Evolutionary conservation across 2,888 invertebrate species (phyloP), one percentile per base, ranked within the genome.

Genomic region (Dinocampus coccinellae): DNA sequence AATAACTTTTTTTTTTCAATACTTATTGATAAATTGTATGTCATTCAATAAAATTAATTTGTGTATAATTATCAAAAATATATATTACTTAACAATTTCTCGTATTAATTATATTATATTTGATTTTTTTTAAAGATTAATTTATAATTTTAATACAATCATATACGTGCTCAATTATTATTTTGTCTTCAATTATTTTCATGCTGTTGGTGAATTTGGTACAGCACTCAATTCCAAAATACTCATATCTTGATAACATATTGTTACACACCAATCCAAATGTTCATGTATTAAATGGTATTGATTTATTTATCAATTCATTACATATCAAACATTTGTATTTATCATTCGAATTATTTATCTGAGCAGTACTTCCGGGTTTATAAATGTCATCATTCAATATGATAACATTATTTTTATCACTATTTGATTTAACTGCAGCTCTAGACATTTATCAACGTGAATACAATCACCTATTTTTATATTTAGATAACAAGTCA

Each of bases 131-230:
- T 16, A 3, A n/a, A 16, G 52, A 24, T 52, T 57, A 34, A 57
- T 47, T 36, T 3, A 16, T 47, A 39, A 22, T 60, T 63, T 62
- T 58, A 47, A 86, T 78, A 70, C 90, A 90, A 3, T 73, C 60
- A 84, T 92, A 91, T 66, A 93, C 89, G 87, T 93, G 93, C 1
- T 80, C 76, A 80, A 91, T 91, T 91, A 92, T 92, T 29, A 88
- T 85, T 29, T 75, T 78, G 77, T 89, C 88, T 76, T 89, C 87
- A 52, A 92, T 79, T 84, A 91, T 87, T 74, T 88, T 76, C 79
- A 91, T 88, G 79, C 93, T 47, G 16, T 16, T 1, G 47, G 47
- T 16, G 3, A n/a, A 16, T 47, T 16, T n/a, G 13, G 2, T 3
- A 16, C 20, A 16, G 6, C 20, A 20, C 16, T 47, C 20, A 6